Evolutionary conservation across 1,140 invertebrate species (phyloP), one percentile per base, ranked within the genome.

Genomic region (Cecropterus lyciades): DNA sequence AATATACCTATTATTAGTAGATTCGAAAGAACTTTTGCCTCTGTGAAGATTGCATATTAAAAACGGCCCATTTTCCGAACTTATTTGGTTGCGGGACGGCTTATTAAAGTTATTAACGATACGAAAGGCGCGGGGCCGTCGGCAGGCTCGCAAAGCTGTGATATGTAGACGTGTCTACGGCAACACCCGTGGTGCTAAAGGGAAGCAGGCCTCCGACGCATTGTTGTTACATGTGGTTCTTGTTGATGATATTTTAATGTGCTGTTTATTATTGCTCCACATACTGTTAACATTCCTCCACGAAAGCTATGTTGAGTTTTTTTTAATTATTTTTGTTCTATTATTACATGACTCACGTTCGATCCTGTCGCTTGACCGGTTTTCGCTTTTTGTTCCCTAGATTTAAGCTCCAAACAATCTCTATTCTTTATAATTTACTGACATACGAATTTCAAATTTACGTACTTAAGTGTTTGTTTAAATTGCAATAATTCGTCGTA

Each of bases 281-380:
- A 78, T 82, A 85, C 82, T 89, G 82, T 91, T 91, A 86, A 91
- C 89, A 91, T 91, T 91, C 89, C 89, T 85, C 78, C 82, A 85
- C 82, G 78, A 77, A 86, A 84, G 81, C 85, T 89, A 87, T 87
- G 88, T 91, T 88, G 88, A 82, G 77, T 91, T 87, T 89, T 89
- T 84, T 86, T 91, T 40, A 7, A 30, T 30, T 84, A 84, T 76
- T 63, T 85, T 87, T 88, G 84, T 88, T 91, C 76, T 85, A 85
- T 75, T 73, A 74, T n/a, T 40, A 13, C n/a, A 13, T 72, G 79
- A 85, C 79, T 78, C 80, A 73, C 80, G 77, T 84, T 79, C 73
- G 73, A 72, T 77, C 78, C 77, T 79, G 72, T 84, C 80, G 82
- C 80, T 85, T 82, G 80, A 81, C 77, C 85, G 77, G 80, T 84